Percentiles rank a stretch among this genome's conserved stretches.
These are phyloP conservation scores for Lutjanus argentimaculatus DNA, from an alignment of 2,797 vertebrate genomes.

Conservation along the genomic window DNA sequence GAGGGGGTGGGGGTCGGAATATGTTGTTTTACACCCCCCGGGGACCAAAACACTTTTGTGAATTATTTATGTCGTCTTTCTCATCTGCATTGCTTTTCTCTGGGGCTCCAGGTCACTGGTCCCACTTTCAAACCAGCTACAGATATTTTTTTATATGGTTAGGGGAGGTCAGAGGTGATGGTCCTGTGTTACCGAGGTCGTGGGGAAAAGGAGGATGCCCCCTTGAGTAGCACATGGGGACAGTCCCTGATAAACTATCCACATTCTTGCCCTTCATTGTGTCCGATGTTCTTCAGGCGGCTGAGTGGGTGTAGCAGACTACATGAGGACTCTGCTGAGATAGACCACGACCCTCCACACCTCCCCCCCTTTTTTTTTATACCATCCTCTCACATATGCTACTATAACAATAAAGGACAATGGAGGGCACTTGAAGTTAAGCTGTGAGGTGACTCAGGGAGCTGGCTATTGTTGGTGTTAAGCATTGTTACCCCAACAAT, in stretches of 20 bases:
- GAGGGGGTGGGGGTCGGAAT: slow-evolving; percentile 41
- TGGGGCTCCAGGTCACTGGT: slow-evolving; percentile 47
- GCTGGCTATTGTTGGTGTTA: slow-evolving; percentile 81
- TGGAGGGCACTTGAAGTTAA: slow-evolving; percentile 79
- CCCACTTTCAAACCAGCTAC: slow-evolving; percentile 59
- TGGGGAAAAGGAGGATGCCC: slow-evolving; percentile 68
- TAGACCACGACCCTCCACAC: slow-evolving; percentile 22
- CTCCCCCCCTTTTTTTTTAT: slow-evolving; percentile 30
- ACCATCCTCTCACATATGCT: slow-evolving; percentile 79
- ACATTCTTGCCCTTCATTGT: slow-evolving; percentile 73
- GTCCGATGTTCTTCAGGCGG: slow-evolving; percentile 27
- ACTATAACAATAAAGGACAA: slow-evolving; percentile 78
- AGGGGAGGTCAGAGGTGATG: slow-evolving; percentile 66
- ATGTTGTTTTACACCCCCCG: slow-evolving; percentile 57
- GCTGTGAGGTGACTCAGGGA: slow-evolving; percentile 69
- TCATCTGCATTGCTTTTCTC: slow-evolving; percentile 52
- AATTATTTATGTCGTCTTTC: slow-evolving; percentile 68
- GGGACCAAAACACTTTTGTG: slow-evolving; percentile 70
- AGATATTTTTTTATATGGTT: slow-evolving; percentile 42
- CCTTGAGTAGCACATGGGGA: slow-evolving; percentile 46
- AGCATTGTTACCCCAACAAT: slow-evolving; percentile 77
- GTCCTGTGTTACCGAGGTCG: slow-evolving; percentile 67
- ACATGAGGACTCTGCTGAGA: slow-evolving; percentile 62
- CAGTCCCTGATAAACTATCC: slow-evolving; percentile 39
- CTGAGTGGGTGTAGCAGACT: slow-evolving; percentile 65